Percentiles rank a stretch among this genome's conserved stretches.
phyloP scores from a whole-genome alignment of 2,888 invertebrate genomes.

The Rutpela maculata region DNA sequence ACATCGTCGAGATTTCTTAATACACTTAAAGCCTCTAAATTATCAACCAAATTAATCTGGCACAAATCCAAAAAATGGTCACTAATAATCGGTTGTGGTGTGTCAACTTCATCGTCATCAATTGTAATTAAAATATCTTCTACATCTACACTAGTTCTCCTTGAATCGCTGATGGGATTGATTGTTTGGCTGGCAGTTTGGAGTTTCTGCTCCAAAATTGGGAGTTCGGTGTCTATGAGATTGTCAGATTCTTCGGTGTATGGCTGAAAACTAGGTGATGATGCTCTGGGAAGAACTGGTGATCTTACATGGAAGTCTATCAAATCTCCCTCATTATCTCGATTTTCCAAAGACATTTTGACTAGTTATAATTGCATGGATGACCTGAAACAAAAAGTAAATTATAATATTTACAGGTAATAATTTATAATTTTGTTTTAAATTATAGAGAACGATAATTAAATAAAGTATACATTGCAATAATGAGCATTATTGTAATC shows the following conservation, averaged over 20 bases:
- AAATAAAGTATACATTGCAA: too few species aligned
- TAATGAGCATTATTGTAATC: too few species aligned
- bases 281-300: slow-evolving; percentile 63
- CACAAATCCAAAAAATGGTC: slow-evolving; percentile 45
- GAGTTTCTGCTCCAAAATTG: slow-evolving; percentile 68
- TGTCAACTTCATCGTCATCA: slow-evolving; percentile 62
- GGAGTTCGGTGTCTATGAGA: slow-evolving; percentile 70
- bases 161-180: slow-evolving; percentile 43
- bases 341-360: slow-evolving; percentile 55
- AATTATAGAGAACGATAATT: neutral
- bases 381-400: slow-evolving; percentile 59
- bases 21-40: slow-evolving; percentile 75
- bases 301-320: slow-evolving; percentile 70
- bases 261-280: slow-evolving; percentile 45
- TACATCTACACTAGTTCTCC: slow-evolving; percentile 65
- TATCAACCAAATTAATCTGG: slow-evolving; percentile 47
- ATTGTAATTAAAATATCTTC: slow-evolving; percentile 71
- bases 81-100: slow-evolving; percentile 49
- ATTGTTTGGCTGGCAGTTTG: slow-evolving; percentile 60
- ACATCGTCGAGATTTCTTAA: slow-evolving; percentile 78
- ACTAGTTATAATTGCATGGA: slow-evolving; percentile 49
- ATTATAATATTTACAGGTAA: neutral
- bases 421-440: neutral
- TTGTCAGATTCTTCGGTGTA: slow-evolving; percentile 63
- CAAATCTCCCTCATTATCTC: slow-evolving; percentile 64